phyloP scores from a whole-genome alignment of 2,888 invertebrate genomes.

The Agonopterix arenella region DNA sequence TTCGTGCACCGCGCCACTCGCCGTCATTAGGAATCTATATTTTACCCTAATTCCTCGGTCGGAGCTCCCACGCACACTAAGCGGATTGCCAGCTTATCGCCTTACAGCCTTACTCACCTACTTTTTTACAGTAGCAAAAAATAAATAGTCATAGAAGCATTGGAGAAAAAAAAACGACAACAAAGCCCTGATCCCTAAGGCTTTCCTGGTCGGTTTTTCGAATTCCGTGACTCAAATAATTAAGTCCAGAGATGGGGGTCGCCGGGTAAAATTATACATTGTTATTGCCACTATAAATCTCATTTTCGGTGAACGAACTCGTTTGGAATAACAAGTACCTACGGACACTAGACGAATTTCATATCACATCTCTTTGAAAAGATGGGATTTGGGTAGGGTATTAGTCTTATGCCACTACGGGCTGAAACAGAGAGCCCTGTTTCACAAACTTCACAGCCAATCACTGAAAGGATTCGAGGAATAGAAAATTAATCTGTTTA shows the following conservation, averaged over 20 bases:
- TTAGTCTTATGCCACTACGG: conserved; percentile 2
- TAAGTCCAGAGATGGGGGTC: conserved; percentile 62
- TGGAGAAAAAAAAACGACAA: conserved; percentile 52
- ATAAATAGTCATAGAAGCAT: conserved; percentile 44
- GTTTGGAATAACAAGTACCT: conserved; percentile 61
- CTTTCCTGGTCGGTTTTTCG: conserved; percentile 62
- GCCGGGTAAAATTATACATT: conserved; percentile 67
- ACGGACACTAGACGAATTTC: conserved; percentile 31
- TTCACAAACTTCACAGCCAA: too few species aligned
- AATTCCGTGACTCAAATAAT: conserved; percentile 76
- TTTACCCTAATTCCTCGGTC: conserved; percentile 55
- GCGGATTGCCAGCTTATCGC: conserved; percentile 72
- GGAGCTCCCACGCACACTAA: conserved; percentile 57
- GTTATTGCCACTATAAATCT: conserved; percentile 70
- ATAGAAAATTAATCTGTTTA: too few species aligned
- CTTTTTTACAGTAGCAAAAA: conserved; percentile 64
- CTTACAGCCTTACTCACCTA: conserved; percentile 58
- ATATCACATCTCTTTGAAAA: conserved; percentile 23
- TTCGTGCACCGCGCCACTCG: conserved; percentile 19
- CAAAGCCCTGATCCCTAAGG: conserved; percentile 62
- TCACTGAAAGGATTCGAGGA: too few species aligned
- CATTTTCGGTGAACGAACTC: conserved; percentile 60
- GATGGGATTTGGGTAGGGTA: conserved; percentile 9
- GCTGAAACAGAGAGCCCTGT: background rate
- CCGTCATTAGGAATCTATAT: conserved; percentile 64